Percentiles rank a stretch among this genome's conserved stretches.
phyloP scores from a whole-genome alignment of 2,888 invertebrate species.

The Microctonus hyperodae region DNA sequence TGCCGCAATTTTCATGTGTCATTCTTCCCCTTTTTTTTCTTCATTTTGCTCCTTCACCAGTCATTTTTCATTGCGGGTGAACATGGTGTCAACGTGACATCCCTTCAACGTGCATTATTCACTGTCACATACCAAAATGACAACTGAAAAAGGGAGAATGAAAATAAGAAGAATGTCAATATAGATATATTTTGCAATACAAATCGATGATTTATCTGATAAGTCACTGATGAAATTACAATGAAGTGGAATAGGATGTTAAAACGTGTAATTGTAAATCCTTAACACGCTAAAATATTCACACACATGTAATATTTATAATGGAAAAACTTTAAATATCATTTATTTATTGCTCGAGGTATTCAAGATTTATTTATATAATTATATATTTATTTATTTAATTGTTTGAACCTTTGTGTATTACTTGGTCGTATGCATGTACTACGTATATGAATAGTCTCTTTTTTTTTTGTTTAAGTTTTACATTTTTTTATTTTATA shows the following conservation, averaged over 20 bases:
- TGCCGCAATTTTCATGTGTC: constrained; percentile 9
- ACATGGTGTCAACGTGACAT: constrained; percentile 8
- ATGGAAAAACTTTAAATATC: constrained; percentile 38
- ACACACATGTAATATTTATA: constrained; percentile 27
- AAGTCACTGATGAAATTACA: background rate
- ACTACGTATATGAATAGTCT: background rate
- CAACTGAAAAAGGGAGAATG: constrained; percentile 11
- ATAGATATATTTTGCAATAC: constrained; percentile 3
- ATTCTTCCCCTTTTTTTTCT: background rate
- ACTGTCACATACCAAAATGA: constrained; percentile 7
- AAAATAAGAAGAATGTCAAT: constrained; percentile 12
- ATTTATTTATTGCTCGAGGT: constrained; percentile 40
- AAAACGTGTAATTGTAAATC: constrained; percentile 10
- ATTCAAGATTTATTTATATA: constrained; percentile 35
- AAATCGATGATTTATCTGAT: constrained; percentile 9
- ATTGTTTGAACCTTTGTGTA: constrained; percentile 17
- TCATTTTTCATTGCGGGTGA: background rate
- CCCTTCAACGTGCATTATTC: background rate
- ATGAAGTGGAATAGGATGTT: background rate
- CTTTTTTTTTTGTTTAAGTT: background rate
- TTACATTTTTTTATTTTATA: background rate
- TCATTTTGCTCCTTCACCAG: background rate
- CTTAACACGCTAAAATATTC: background rate
- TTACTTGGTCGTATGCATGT: constrained; percentile 34
- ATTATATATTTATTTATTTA: no score